Base-by-base conservation (phyloP, 64 coral and sea anemone genomes). In the Trachythela sp. region DNA sequence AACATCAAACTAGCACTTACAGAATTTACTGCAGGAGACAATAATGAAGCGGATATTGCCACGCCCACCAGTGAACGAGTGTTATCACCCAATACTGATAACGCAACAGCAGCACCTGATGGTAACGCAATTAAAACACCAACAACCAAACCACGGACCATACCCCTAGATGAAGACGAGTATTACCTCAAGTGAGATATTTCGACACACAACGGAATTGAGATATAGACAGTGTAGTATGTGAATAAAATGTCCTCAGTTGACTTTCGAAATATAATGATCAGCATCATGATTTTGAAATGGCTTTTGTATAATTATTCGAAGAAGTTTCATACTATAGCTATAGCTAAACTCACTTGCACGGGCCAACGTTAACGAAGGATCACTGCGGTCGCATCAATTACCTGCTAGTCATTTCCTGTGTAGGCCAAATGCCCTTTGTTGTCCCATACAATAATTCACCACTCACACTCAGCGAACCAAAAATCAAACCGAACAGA, bases 31-130 rank as follows among this genome's bases (percentile, higher is more conserved):
- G 75, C 75, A 36, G 75, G 75, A 36, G 75, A 9, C 75, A 80
- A 22, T 29, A 80, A 22, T 37, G 75, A 80, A 10, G 75, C 75
- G 13, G 75, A 80, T 13, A 80, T 80, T 34, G 75, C 75, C 32
- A 80, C 75, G 2, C 75, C 75, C 15, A 80, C 75, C 11, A 80
- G 33, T 80, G 75, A 80, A 37, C 75, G 20, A 80, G 9, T 30
- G 34, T 80, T 80, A 37, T 29, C 75, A 80, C 75, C 75, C 30
- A 80, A 80, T 36, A 80, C 75, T 34, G 75, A 80, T 30, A 80
- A 80, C 13, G 75, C 75, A 10, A 80, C 75, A 80, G 20, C 75
- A 80, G 75, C 75, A 35, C 75, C 75, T 36, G 75, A 80, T 80
- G 75, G 75, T 80, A 80, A 80, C 0, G 75, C 75, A 37, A 80